These are phyloP conservation scores for Montipora foliosa DNA, from an alignment of 64 coral and sea anemone species.

Conservation along the genomic window DNA sequence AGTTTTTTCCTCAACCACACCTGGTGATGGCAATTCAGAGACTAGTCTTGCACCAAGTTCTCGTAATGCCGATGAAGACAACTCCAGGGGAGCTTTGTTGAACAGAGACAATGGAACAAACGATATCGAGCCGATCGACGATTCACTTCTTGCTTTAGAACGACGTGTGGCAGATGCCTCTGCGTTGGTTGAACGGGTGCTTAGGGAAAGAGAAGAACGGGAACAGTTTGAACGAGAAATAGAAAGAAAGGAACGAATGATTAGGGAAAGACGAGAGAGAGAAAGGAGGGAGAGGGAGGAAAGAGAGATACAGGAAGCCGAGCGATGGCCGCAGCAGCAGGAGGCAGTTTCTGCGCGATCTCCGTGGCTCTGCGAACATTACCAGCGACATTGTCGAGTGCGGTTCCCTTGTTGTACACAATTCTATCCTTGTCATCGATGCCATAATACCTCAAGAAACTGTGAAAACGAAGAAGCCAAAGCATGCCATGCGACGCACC, in stretches of 20 bases:
- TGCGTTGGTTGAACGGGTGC: slow-evolving; percentile 1
- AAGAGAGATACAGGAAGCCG: slow-evolving; percentile 11
- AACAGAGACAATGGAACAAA: slow-evolving; percentile 22
- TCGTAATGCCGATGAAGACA: too few species aligned
- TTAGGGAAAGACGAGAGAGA: slow-evolving; percentile 12
- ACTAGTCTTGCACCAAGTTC: background rate
- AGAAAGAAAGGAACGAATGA: slow-evolving; percentile 33
- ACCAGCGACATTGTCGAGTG: slow-evolving; percentile 58
- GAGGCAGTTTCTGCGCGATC: background rate
- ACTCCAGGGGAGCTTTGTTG: background rate
- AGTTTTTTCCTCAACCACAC: background rate
- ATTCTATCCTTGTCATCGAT: slow-evolving; percentile 80
- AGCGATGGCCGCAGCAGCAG: slow-evolving; percentile 1
- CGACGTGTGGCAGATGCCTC: slow-evolving; percentile 3
- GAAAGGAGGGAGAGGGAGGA: slow-evolving; percentile 17
- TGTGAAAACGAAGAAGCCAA: slow-evolving; percentile 37
- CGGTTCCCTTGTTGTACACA: slow-evolving; percentile 64
- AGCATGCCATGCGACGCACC: slow-evolving; percentile 38
- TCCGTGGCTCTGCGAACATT: slow-evolving; percentile 58
- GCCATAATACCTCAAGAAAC: slow-evolving; percentile 56
- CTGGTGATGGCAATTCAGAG: background rate
- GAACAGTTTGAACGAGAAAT: slow-evolving; percentile 34
- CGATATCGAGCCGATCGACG: background rate
- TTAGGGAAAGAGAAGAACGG: slow-evolving; percentile 9
- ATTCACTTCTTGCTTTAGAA: slow-evolving; percentile 10